These are phyloP conservation scores for Drosophila willistoni DNA, from an alignment of 1,140 invertebrate species.

Conservation along the genomic window DNA sequence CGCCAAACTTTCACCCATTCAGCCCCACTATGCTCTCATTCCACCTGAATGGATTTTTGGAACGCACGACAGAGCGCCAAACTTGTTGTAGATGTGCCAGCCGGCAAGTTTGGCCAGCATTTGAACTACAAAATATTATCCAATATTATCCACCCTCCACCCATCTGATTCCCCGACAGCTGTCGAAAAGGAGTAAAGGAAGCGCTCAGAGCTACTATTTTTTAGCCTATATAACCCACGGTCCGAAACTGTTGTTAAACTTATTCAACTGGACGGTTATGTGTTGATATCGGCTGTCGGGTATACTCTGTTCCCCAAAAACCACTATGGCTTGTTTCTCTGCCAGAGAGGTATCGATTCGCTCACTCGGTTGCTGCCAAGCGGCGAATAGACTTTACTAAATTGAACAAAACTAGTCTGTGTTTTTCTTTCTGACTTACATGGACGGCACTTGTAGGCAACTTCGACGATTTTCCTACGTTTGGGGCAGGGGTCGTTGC, in stretches of 20 bases:
- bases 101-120: conserved; percentile 2
- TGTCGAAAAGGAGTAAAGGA: not conserved
- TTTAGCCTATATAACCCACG: not conserved
- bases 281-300: conserved; percentile 43
- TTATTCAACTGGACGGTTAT: conserved; percentile 58
- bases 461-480: conserved; percentile 95
- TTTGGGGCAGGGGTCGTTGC: conserved; percentile 92
- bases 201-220: not conserved
- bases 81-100: conserved; percentile 37
- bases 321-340: not conserved
- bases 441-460: conserved; percentile 96
- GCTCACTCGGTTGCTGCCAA: conserved; percentile 1
- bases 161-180: not conserved
- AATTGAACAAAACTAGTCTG: conserved; percentile 52
- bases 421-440: conserved; percentile 87
- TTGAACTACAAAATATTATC: conserved; percentile 7
- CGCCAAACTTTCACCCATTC: not conserved
- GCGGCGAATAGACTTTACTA: conserved; percentile 47
- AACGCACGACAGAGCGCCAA: conserved; percentile 55
- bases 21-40: conserved; percentile 35
- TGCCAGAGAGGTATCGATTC: not conserved
- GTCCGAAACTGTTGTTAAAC: conserved; percentile 37
- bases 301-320: conserved; percentile 24
- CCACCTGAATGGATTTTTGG: conserved; percentile 63
- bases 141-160: not conserved